A percentile compares a stretch with the other conserved stretches of the same genome.
phyloP scores from a whole-genome alignment of 2,113 vertebrate species.

The Puffinus mauretanicus region DNA sequence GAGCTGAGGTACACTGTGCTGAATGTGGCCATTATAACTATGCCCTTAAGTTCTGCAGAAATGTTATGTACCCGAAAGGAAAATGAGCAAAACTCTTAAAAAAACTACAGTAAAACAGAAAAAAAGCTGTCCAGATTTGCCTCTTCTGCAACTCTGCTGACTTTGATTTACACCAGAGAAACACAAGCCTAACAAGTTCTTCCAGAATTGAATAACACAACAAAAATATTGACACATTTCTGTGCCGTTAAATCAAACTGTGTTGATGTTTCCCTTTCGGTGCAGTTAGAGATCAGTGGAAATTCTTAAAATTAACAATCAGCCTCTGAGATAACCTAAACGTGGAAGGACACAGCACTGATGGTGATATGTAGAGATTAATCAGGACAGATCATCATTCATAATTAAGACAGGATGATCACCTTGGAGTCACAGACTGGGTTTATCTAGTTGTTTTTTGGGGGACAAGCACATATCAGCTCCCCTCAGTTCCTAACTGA shows the following conservation, averaged over 20 bases:
- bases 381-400: not conserved
- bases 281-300: not conserved
- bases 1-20: conserved; percentile 86
- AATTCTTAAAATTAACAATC: conserved; percentile 26
- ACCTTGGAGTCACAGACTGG: not conserved
- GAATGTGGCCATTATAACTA: not conserved
- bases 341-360: not conserved
- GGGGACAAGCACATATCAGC: not conserved
- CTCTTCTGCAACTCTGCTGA: conserved; percentile 12
- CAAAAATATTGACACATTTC: not conserved
- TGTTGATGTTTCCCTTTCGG: not conserved
- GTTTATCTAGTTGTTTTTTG: not conserved
- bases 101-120: not conserved
- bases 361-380: not conserved
- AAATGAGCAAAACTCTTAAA: not conserved
- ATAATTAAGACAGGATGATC: not conserved
- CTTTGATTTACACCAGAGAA: conserved; percentile 27
- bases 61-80: not conserved
- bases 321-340: not conserved
- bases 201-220: not conserved
- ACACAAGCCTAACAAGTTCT: not conserved
- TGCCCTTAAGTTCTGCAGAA: not conserved
- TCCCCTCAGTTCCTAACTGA: not conserved
- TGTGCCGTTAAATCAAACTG: conserved; percentile 5
- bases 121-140: not conserved